These are phyloP conservation scores for Chydorus sphaericus DNA, from an alignment of 2,888 invertebrate genomes.

Conservation along the genomic window DNA sequence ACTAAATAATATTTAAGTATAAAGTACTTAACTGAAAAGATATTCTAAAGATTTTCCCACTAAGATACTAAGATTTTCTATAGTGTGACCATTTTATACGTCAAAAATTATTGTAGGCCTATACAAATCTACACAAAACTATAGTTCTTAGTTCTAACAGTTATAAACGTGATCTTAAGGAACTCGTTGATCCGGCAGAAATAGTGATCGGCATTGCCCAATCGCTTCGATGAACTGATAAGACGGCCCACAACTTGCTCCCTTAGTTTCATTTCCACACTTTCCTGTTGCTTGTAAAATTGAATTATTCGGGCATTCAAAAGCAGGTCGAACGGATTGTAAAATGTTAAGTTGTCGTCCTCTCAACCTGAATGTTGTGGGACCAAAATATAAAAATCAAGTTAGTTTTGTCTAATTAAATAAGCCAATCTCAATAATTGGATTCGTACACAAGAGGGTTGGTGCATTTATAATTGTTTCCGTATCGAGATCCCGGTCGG, in stretches of 20 bases:
- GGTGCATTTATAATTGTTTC: neutral
- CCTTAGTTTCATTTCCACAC: neutral
- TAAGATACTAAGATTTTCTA: too few species aligned
- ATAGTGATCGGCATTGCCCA: neutral
- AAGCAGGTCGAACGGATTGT: neutral
- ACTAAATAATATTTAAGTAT: too few species aligned
- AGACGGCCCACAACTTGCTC: neutral
- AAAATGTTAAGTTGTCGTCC: neutral
- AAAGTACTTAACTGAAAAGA: too few species aligned
- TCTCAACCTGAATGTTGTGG: neutral
- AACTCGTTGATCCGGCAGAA: too few species aligned
- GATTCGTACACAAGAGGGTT: neutral
- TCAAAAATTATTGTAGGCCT: too few species aligned
- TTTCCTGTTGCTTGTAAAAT: neutral
- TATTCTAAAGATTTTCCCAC: too few species aligned
- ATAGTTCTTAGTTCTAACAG: too few species aligned
- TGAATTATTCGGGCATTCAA: neutral
- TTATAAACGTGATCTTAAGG: too few species aligned
- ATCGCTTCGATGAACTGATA: neutral
- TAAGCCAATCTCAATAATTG: neutral
- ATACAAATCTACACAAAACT: too few species aligned
- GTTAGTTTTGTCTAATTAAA: too few species aligned
- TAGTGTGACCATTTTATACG: too few species aligned
- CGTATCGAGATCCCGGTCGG: neutral
- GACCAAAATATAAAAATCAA: too few species aligned